Conservation (phyloP, 2,888 invertebrate species). For the Campopleginae sp. region DNA sequence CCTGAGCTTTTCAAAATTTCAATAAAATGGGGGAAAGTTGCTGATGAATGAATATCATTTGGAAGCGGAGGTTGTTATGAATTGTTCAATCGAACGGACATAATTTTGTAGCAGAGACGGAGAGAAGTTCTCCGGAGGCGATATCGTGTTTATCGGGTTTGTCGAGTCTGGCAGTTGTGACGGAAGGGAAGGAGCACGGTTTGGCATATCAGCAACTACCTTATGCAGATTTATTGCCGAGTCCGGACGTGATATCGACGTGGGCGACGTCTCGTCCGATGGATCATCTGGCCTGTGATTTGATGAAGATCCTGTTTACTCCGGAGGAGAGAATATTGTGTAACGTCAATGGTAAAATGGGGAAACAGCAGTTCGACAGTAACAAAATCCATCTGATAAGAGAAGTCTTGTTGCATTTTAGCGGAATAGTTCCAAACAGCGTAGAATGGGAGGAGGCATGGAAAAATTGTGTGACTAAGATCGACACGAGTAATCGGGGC, state of each 20-base stretch:
- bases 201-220: conserved; percentile 84
- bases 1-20: too few relatives aligned
- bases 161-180: conserved; percentile 79
- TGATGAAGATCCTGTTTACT: conserved; percentile 84
- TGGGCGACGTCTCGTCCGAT: conserved; percentile 84
- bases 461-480: conserved; percentile 85
- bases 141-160: conserved; percentile 80
- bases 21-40: too few relatives aligned
- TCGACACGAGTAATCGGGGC: conserved; percentile 84
- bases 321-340: conserved; percentile 84
- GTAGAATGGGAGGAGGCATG: conserved; percentile 84
- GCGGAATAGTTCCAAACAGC: conserved; percentile 81
- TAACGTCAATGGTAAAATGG: conserved; percentile 85
- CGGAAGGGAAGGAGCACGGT: conserved; percentile 80
- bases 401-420: conserved; percentile 83
- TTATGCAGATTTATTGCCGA: conserved; percentile 83
- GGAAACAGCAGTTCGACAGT: conserved; percentile 84
- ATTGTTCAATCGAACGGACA: not conserved
- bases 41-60: too few relatives aligned
- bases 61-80: too few relatives aligned
- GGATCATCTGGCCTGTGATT: conserved; percentile 84
- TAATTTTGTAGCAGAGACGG: conserved; percentile 78
- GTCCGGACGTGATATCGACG: conserved; percentile 83
- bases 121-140: conserved; percentile 80
- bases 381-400: conserved; percentile 84